Conservation (phyloP, 2,888 invertebrate species). For the Frankliniella intonsa region DNA sequence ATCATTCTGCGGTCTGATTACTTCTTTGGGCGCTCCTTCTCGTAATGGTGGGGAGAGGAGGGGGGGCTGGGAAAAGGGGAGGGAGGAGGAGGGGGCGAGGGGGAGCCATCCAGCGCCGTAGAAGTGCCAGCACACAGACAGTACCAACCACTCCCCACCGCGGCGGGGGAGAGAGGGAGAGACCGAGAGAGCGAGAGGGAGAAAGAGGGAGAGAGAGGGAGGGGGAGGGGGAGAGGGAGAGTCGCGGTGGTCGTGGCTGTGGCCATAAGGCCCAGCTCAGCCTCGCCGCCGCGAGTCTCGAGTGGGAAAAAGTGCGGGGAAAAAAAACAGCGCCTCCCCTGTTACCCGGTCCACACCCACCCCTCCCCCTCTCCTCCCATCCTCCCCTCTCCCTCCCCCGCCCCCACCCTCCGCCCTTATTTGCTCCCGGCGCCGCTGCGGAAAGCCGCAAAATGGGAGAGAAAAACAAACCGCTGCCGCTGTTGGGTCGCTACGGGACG, state of each 20-base stretch:
- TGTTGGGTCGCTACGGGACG: not conserved
- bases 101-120: not conserved
- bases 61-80: not conserved
- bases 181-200: not conserved
- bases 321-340: not conserved
- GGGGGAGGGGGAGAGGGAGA: not conserved
- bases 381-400: not conserved
- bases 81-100: not conserved
- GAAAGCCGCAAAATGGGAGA: slow-evolving; percentile 3
- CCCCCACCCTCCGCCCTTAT: not conserved
- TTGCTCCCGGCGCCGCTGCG: not conserved
- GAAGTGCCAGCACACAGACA: too few relatives aligned
- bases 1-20: slow-evolving; percentile 25
- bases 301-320: not conserved
- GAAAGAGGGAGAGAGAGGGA: not conserved
- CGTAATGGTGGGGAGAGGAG: not conserved
- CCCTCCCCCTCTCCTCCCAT: not conserved
- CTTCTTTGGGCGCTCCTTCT: slow-evolving; percentile 19
- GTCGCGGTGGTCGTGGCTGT: not conserved
- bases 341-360: not conserved
- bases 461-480: not conserved
- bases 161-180: not conserved
- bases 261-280: not conserved
- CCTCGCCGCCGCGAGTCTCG: not conserved
- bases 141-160: too few relatives aligned